These are phyloP conservation scores for Pogonomyrmex barbatus DNA, from an alignment of 1,140 invertebrate genomes.

Conservation along the genomic window DNA sequence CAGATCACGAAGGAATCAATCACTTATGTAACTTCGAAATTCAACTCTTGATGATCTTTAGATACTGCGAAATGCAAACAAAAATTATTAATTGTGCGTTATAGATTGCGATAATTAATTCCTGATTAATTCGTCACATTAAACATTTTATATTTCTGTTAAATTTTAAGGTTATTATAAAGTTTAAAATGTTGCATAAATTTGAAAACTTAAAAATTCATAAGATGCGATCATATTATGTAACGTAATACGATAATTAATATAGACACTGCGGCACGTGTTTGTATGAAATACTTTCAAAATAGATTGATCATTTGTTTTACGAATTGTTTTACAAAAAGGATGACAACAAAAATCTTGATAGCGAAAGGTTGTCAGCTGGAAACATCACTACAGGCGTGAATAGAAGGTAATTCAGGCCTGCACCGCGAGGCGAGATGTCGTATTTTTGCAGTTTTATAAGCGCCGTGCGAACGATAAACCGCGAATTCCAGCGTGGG, in stretches of 20 bases:
- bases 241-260: background rate
- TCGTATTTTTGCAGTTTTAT: conserved; percentile 50
- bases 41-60: background rate
- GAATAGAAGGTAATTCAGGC: conserved; percentile 55
- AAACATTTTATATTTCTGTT: background rate
- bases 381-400: conserved; percentile 17
- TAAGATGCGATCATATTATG: background rate
- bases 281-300: background rate
- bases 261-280: background rate
- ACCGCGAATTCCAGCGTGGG: conserved; percentile 30
- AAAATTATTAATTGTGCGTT: background rate
- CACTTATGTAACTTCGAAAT: background rate
- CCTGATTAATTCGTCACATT: background rate
- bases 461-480: conserved; percentile 43
- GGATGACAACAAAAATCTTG: conserved; percentile 25
- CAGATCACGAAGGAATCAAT: no score
- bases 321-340: background rate
- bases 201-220: background rate
- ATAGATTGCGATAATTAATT: background rate
- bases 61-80: background rate
- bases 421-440: background rate
- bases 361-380: conserved; percentile 5
- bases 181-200: no score
- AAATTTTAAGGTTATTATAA: background rate
- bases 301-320: background rate